A percentile compares a stretch with the other conserved stretches of the same genome.
phyloP scores from a whole-genome alignment of 2,888 invertebrate genomes.

The Dasypolia templi region DNA sequence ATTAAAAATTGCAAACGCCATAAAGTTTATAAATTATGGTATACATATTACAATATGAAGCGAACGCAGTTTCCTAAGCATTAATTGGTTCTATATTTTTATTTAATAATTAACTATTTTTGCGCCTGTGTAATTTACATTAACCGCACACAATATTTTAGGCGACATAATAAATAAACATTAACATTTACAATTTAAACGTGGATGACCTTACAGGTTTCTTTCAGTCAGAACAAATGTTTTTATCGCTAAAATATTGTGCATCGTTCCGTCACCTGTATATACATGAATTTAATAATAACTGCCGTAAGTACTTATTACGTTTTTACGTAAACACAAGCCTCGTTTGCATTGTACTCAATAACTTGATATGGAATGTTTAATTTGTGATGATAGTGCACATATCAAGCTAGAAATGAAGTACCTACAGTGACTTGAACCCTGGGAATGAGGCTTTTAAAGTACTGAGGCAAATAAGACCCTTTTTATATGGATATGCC shows the following conservation, averaged over 20 bases:
- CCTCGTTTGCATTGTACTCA: slow-evolving; percentile 51
- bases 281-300: slow-evolving; percentile 51
- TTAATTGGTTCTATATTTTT: slow-evolving; percentile 54
- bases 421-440: slow-evolving; percentile 39
- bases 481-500: slow-evolving; percentile 3
- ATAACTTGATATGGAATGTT: slow-evolving; percentile 5
- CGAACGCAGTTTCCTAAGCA: slow-evolving; percentile 49
- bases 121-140: slow-evolving; percentile 46
- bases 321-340: slow-evolving; percentile 52
- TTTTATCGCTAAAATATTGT: slow-evolving; percentile 41
- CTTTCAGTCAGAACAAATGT: neutral
- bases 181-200: too few species aligned
- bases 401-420: slow-evolving; percentile 34
- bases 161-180: slow-evolving; percentile 14
- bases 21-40: slow-evolving; percentile 12
- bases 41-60: slow-evolving; percentile 36
- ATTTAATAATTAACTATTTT: slow-evolving; percentile 39
- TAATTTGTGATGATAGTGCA: slow-evolving; percentile 42
- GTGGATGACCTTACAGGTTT: neutral
- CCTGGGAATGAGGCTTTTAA: slow-evolving; percentile 22
- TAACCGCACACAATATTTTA: slow-evolving; percentile 47
- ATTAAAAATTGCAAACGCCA: slow-evolving; percentile 34
- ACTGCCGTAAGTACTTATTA: slow-evolving; percentile 62
- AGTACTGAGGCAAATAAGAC: slow-evolving; percentile 53
- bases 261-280: slow-evolving; percentile 32